Evolutionary conservation across 2,113 vertebrate species (phyloP), one percentile per base, ranked within the genome.

Genomic region (Symphodus melops): DNA sequence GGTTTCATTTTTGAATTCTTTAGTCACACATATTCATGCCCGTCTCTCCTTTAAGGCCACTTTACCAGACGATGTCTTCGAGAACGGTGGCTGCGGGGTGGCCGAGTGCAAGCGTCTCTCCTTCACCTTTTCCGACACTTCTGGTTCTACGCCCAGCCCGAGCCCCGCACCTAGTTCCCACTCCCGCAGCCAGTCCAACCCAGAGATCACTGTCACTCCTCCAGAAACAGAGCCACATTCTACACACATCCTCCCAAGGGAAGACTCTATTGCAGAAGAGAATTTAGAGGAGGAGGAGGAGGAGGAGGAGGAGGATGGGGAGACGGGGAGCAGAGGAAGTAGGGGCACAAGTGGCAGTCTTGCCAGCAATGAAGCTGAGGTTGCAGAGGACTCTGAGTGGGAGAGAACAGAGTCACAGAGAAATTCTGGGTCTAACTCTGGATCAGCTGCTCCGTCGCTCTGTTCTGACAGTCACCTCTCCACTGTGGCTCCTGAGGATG

Each of bases 31-130:
- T 28, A 12, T 75, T 89, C 9, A 85, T 56, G 20, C 33, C 4
- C 19, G 10, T 74, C 19, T 61, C 9, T 68, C 21, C 77, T 86
- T 92, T 88, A 92, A 99, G 98, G 94, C 96, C 0, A 96, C 96
- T 58, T 91, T 97, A 61, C 95, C 95, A 0, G 96, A 99, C 25
- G 97, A 97, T 0, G 91, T 96, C 75, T 97, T 98, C 58, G 97
- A 97, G 72, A 95, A 95, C 0, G 96, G 95, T 1, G 91, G 90
- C 1, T 95, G 82, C 0, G 81, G 93, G 3, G 82, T 92, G 0
- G 95, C 94, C 0, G 96, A 97, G 81, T 96, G 96, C 89, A 94
- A 93, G 41, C 94, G 96, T 9, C 92, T 98, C 46, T 99, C 97
- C 12, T 96, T 98, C 92, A 96, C 95, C 89, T 96, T 97, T 86